Evolutionary conservation across 2,113 vertebrate species (phyloP).

Genomic region (Lampris megalopsis): DNA sequence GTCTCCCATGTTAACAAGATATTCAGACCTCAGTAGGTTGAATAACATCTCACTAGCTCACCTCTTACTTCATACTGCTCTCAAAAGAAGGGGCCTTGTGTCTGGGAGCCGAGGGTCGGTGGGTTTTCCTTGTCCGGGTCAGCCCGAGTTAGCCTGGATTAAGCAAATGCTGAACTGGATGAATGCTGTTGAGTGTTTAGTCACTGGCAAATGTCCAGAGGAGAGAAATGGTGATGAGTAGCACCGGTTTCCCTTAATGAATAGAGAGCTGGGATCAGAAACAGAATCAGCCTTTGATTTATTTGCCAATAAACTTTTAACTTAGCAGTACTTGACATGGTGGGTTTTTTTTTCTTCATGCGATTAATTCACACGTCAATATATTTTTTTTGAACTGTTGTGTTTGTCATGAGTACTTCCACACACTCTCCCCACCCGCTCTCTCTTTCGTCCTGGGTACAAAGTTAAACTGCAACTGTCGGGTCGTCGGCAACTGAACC

Average conservation of each 20-base stretch:
- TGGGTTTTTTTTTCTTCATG: too few relatives aligned
- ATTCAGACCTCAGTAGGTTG: slow-evolving; percentile 39
- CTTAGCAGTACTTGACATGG: too few relatives aligned
- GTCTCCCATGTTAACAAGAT: slow-evolving; percentile 20
- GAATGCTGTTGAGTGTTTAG: slow-evolving; percentile 35
- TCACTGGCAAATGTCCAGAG: slow-evolving; percentile 38
- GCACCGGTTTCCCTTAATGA: slow-evolving; percentile 7
- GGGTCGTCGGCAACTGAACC: too few relatives aligned
- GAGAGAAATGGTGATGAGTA: slow-evolving; percentile 32
- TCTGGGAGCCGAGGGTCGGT: slow-evolving; percentile 46
- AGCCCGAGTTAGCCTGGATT: too few relatives aligned
- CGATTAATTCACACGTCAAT: too few relatives aligned
- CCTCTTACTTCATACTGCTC: slow-evolving; percentile 12
- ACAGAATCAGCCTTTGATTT: too few relatives aligned
- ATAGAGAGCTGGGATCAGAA: not conserved
- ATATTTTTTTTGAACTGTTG: too few relatives aligned
- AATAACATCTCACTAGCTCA: slow-evolving; percentile 29
- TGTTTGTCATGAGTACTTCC: too few relatives aligned
- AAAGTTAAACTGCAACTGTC: too few relatives aligned
- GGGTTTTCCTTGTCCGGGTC: slow-evolving; percentile 43
- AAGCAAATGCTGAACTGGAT: slow-evolving; percentile 20
- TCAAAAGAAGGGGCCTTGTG: slow-evolving; percentile 7
- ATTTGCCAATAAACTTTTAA: too few relatives aligned
- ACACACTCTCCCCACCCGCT: too few relatives aligned
- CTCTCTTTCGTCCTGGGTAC: too few relatives aligned